phyloP scores from a whole-genome alignment of 2,797 vertebrate genomes.

The Arremon aurantiirostris region DNA sequence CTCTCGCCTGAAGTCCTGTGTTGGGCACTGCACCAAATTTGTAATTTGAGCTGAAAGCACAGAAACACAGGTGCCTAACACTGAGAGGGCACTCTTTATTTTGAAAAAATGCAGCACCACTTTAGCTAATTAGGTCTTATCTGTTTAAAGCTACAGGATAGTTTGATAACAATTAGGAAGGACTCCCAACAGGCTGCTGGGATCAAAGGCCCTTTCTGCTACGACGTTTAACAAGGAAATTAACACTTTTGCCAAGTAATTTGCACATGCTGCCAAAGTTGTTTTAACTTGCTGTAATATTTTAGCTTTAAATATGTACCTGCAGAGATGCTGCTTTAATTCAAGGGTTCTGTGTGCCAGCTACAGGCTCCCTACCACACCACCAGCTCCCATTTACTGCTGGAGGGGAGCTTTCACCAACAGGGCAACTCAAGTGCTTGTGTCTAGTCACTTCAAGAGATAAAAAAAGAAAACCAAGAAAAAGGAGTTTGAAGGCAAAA shows the following conservation, averaged over 20 bases:
- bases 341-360: neutral
- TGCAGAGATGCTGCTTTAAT: constrained; percentile 39
- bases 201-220: constrained; percentile 67
- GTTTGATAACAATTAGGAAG: constrained; percentile 66
- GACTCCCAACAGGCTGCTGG: constrained; percentile 59
- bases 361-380: neutral
- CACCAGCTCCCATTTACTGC: neutral
- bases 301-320: constrained; percentile 64
- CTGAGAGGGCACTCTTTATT: constrained; percentile 38
- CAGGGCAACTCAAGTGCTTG: neutral
- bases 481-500: neutral
- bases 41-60: constrained; percentile 33
- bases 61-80: constrained; percentile 56
- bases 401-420: neutral
- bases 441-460: neutral
- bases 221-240: constrained; percentile 62
- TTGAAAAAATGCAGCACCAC: constrained; percentile 41
- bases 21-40: constrained; percentile 9
- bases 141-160: constrained; percentile 62
- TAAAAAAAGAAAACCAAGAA: neutral
- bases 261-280: constrained; percentile 57
- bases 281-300: constrained; percentile 61
- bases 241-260: constrained; percentile 65
- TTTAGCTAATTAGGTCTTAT: constrained; percentile 68
- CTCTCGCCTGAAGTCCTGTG: fast-evolving